A percentile compares a stretch with the other conserved stretches of the same genome.
These are phyloP conservation scores for Theristicus caerulescens DNA, from an alignment of 2,113 vertebrate species.

Conservation along the genomic window DNA sequence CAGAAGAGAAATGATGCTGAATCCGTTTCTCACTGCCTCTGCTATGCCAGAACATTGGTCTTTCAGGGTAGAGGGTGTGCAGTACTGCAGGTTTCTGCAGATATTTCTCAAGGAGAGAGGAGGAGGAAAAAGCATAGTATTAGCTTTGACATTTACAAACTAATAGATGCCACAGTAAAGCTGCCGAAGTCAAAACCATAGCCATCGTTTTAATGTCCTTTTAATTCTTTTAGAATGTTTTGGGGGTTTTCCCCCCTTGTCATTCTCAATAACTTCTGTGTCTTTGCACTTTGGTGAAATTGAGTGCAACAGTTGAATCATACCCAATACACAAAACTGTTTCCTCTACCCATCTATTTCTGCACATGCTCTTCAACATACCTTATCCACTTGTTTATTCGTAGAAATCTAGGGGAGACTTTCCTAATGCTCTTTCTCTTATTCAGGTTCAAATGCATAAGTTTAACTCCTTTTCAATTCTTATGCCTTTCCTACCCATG, in stretches of 20 bases:
- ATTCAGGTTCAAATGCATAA: not conserved
- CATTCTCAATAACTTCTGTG: not conserved
- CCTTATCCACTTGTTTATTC: not conserved
- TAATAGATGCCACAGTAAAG: not conserved
- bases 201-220: not conserved
- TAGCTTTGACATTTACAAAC: not conserved
- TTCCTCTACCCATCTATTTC: not conserved
- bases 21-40: not conserved
- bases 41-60: not conserved
- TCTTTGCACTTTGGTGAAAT: rapidly evolving
- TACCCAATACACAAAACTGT: not conserved
- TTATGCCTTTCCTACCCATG: not conserved
- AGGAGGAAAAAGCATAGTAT: not conserved
- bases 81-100: not conserved
- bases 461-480: not conserved
- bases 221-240: not conserved
- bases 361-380: not conserved
- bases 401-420: not conserved
- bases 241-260: not conserved
- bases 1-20: not conserved
- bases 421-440: not conserved
- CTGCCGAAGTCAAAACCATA: not conserved
- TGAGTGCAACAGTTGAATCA: not conserved
- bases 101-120: not conserved
- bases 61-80: not conserved